Percentiles rank a stretch among this genome's conserved stretches.
These are phyloP conservation scores for Heteromormyrus szaboi DNA, from an alignment of 2,797 vertebrate genomes.

Conservation along the genomic window DNA sequence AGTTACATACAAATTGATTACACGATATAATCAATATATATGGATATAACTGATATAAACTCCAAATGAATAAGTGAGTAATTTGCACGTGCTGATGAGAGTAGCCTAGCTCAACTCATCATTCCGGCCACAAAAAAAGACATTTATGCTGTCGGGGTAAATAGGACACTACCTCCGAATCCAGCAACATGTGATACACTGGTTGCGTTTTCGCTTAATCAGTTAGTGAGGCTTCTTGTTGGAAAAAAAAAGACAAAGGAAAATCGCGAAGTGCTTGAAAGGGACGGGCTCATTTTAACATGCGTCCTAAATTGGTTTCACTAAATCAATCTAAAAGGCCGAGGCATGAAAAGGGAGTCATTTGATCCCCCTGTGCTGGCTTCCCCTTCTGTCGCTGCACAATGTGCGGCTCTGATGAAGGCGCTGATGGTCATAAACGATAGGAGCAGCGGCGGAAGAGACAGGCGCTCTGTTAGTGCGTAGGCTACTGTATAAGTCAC, in stretches of 20 bases:
- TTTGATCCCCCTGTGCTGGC: slow-evolving; percentile 37
- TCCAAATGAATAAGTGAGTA: neutral
- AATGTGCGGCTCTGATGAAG: neutral
- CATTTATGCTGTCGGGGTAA: neutral
- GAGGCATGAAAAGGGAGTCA: slow-evolving; percentile 45
- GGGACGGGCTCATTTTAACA: slow-evolving; percentile 49
- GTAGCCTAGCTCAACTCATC: neutral
- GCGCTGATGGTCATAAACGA: neutral
- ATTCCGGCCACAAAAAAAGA: neutral
- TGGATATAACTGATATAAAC: neutral
- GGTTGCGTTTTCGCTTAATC: slow-evolving; percentile 50
- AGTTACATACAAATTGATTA: neutral
- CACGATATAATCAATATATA: neutral
- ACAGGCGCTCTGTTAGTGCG: neutral
- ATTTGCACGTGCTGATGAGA: neutral
- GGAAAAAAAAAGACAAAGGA: slow-evolving; percentile 51
- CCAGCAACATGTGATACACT: slow-evolving; percentile 53
- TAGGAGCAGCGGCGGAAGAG: neutral
- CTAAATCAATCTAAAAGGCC: slow-evolving; percentile 57
- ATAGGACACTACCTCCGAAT: slow-evolving; percentile 23
- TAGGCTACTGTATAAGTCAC: neutral
- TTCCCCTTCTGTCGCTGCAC: slow-evolving; percentile 15
- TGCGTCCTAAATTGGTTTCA: slow-evolving; percentile 57
- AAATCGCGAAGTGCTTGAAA: slow-evolving; percentile 54
- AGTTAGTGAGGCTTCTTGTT: slow-evolving; percentile 48